Evolutionary conservation across 2,797 vertebrate genomes (phyloP), one percentile per base, ranked within the genome.

Genomic region (Macrochelys suwanniensis): DNA sequence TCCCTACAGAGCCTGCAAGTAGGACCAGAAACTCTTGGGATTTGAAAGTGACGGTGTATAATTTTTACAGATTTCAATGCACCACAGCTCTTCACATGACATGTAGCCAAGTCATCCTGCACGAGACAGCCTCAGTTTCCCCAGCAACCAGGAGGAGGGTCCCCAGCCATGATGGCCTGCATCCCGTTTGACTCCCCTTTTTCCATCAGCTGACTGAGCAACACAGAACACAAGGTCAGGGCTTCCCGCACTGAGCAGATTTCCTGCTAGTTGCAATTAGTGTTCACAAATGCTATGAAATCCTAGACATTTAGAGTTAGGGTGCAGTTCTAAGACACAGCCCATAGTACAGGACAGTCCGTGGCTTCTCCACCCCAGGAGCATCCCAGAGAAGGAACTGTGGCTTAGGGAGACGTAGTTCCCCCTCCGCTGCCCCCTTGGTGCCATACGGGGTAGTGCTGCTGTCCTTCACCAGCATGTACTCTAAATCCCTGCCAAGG

Each of bases 231-330:
- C 12, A 3, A 28, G 45, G n/a, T 25, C 42, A 28, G 42, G 25
- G 68, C 25, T 3, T 76, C 42, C 23, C 6, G 11, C 42, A 7
- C 25, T 8, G 42, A 47, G 37, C 10, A 6, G 68, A 42, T 10
- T 61, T 71, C 68, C 21, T 6, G 42, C 23, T 13, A 8, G 42
- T 6, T 28, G 42, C 42, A 42, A 47, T 13, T 7, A 28, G 71
- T 10, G 45, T 76, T 76, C 23, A 25, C 42, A 12, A 13, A 26
- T 2, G 11, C 31, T 19, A 37, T 6, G 6, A 12, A 8, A 37
- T 50, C 79, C 78, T 37, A 87, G 31, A 26, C 16, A 45, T 33
- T 57, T 0, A 0, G 56, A 26, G 47, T 31, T 37, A 13, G 5
- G 50, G 37, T 53, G 42, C 6, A 33, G 42, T 7, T 68, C 7